phyloP scores from a whole-genome alignment of 2,797 vertebrate genomes.

The Argyrosomus regius region DNA sequence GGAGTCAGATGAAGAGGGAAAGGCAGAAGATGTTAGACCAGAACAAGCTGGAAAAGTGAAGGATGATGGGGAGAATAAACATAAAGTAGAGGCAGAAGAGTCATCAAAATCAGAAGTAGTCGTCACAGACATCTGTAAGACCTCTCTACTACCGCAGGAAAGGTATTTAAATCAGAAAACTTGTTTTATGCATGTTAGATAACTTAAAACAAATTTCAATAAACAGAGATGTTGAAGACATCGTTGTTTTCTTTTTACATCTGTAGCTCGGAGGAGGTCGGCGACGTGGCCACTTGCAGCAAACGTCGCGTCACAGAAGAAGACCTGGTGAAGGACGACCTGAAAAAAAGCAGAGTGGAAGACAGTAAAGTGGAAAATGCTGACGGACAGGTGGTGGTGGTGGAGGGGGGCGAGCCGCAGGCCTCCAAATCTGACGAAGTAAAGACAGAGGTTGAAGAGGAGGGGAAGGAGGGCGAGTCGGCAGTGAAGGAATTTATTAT shows the following conservation, averaged over 20 bases:
- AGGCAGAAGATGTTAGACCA: conserved; percentile 19
- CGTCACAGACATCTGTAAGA: conserved; percentile 38
- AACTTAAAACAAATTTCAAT: neutral
- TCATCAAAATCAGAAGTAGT: conserved; percentile 25
- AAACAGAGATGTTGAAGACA: neutral
- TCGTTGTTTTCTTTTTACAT: neutral
- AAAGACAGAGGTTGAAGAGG: conserved; percentile 41
- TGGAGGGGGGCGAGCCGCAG: conserved; percentile 23
- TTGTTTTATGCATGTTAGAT: neutral
- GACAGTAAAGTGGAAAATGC: conserved; percentile 18
- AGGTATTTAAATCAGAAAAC: conserved; percentile 63
- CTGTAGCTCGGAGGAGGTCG: conserved; percentile 68
- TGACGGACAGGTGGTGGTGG: conserved; percentile 28
- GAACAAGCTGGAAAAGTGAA: conserved; percentile 35
- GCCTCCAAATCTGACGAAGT: conserved; percentile 58
- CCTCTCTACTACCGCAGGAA: conserved; percentile 45
- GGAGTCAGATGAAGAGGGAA: conserved; percentile 54
- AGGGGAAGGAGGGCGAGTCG: conserved; percentile 22
- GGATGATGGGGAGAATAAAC: conserved; percentile 50
- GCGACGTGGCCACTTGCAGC: conserved; percentile 76
- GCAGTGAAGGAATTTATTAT: conserved; percentile 62
- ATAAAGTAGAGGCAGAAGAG: conserved; percentile 22
- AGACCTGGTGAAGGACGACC: conserved; percentile 80
- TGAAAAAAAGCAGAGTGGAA: conserved; percentile 86
- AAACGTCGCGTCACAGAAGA: conserved; percentile 80